Conservation (phyloP, 2,797 vertebrate genomes). For the Syndactyla subalaris region DNA sequence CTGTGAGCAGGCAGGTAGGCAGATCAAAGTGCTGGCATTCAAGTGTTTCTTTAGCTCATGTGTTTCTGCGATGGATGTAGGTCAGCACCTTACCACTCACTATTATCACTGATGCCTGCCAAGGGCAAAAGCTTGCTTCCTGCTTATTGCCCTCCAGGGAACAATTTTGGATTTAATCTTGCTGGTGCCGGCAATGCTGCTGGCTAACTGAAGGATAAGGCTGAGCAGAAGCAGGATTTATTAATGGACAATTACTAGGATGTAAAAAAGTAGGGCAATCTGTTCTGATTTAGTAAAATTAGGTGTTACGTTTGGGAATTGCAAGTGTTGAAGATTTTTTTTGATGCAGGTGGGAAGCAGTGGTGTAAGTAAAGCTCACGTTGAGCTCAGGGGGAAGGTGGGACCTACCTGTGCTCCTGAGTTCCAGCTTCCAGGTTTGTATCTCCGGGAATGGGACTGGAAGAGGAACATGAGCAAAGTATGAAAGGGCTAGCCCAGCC, state of each 20-base stretch:
- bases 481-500: neutral
- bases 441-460: neutral
- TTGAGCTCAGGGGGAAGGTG: neutral
- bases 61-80: constrained; percentile 10
- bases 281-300: constrained; percentile 24
- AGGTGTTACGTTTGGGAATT: constrained; percentile 1
- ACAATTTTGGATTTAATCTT: neutral
- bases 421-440: neutral
- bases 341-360: neutral
- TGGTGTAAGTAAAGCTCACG: neutral
- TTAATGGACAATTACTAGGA: constrained; percentile 33
- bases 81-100: constrained; percentile 7
- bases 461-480: neutral
- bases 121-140: constrained; percentile 42
- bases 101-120: neutral
- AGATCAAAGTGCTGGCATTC: neutral
- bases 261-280: constrained; percentile 1
- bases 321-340: neutral
- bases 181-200: neutral
- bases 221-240: constrained; percentile 34
- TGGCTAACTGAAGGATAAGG: constrained; percentile 2
- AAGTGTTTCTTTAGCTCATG: neutral
- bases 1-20: neutral
- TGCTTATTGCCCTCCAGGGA: constrained; percentile 7
- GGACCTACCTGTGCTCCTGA: neutral